Conservation (phyloP, 53 echinoderm and acorn worm genomes). For the Arbacia lixula region DNA sequence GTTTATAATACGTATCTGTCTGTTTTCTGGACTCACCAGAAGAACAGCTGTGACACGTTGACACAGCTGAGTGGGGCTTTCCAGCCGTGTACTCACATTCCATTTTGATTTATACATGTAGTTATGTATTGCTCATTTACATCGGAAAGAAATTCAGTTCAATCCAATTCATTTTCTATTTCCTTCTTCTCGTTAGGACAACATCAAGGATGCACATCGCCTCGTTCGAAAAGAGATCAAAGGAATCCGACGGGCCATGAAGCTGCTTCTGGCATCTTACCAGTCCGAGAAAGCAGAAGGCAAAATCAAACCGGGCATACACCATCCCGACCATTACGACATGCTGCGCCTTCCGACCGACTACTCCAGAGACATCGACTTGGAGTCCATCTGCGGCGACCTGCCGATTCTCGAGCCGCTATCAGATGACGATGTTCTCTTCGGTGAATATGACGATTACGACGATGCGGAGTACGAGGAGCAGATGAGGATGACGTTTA, state of each 20-base stretch:
- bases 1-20: too few species aligned
- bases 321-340: background rate
- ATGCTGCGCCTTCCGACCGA: conserved; percentile 36
- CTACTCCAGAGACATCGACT: conserved; percentile 45
- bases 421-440: conserved; percentile 23
- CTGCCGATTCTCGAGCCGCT: conserved; percentile 48
- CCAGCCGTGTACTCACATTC: too few species aligned
- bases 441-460: conserved; percentile 16
- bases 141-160: too few species aligned
- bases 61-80: too few species aligned
- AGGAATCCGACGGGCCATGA: conserved; percentile 65
- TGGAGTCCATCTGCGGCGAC: conserved; percentile 41
- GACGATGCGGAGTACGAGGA: background rate
- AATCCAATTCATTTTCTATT: background rate
- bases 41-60: too few species aligned
- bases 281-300: conserved; percentile 14
- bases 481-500: background rate
- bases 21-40: too few species aligned
- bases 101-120: too few species aligned
- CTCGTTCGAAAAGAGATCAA: conserved; percentile 73
- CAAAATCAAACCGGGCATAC: background rate
- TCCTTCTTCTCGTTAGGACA: conserved; percentile 46
- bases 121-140: too few species aligned
- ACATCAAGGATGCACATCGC: conserved; percentile 74
- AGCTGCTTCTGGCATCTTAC: conserved; percentile 40